Evolutionary conservation across 2,797 vertebrate species (phyloP), one percentile per base, ranked within the genome.

Genomic region (Typhlichthys subterraneus): DNA sequence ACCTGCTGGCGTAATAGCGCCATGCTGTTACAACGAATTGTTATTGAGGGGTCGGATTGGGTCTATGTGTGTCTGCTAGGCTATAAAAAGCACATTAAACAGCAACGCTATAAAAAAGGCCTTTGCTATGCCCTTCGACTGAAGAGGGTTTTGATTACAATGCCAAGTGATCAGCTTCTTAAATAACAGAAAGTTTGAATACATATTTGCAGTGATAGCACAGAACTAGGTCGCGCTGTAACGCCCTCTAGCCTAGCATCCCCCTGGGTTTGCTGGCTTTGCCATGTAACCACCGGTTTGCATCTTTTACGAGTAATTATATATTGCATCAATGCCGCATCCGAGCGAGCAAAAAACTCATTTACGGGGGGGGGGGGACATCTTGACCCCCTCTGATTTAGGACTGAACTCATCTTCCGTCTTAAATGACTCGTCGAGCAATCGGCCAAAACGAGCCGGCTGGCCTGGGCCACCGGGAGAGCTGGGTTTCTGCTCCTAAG

Each of bases 381-480:
- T 73, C 73, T 58, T 50, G 53, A 46, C 72, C 63, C 42, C 3
- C 14, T n/a, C 15, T 5, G 12, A 45, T 42, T 65, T 13, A 59
- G 49, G 48, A 45, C 56, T 17, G 48, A 29, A 71, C 55, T 77
- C 62, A 68, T 68, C 29, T 13, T 56, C 69, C 69, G 61, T 84
- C 72, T 66, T 65, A 42, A 53, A 11, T 12, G 62, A 66, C 63
- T 73, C 33, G 75, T 73, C 52, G 81, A 80, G 84, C 81, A 87
- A 79, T 85, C 82, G 87, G 60, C 76, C 74, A 78, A 77, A 82
- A 82, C 45, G 75, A 81, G 72, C 75, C 57, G 67, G 80, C 82
- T 70, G 81, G 85, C 83, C 83, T 78, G 80, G 85, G 81, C 84
- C 88, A 87, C 84, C 87, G 67, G 14, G 75, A 78, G 84, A 85